Base-by-base conservation (phyloP, 2,113 vertebrate species). In the Odontesthes bonariensis region DNA sequence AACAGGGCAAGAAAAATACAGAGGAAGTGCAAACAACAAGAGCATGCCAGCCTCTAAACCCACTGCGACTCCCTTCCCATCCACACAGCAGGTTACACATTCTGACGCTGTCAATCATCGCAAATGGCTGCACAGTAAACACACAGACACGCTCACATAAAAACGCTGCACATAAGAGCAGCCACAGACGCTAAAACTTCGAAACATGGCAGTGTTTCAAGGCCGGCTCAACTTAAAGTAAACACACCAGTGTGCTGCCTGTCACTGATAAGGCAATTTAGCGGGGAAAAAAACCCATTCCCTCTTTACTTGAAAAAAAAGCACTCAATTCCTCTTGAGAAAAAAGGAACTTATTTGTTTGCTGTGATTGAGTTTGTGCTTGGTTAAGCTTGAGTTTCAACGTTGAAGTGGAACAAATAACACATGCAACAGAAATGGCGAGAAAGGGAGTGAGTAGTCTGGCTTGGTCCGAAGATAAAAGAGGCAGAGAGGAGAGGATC, bases 331-430 rank as follows among this genome's bases (percentile, higher is more conserved):
- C 75, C 59, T 77, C 64, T 73, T 56, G 67, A 85, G 53, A 82
- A 80, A 81, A 66, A 66, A 33, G 32, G 57, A 83, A 75, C 47
- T 60, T 88, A 82, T 87, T 87, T 82, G 77, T 90, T 87, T 85
- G 70, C 81, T 65, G 81, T 89, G 92, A 93, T 91, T 89, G 84
- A 86, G 86, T 88, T 92, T 90, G 84, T 89, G 89, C 84, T 92
- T 74, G 55, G 86, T 82, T 89, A 82, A 91, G 88, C 86, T 73
- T 56, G 71, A 69, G 70, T 75, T 89, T 74, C 22, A 69, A 77
- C 73, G 88, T 51, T 79, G 80, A 75, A 65, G 82, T 71, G 77
- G 79, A 91, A 83, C 75, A 90, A 85, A 81, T 72, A 73, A 82
- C 71, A 46, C 66, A 72, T 67, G 69, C 57, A 57, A 72, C 64